Base-by-base conservation (phyloP, 2,888 invertebrate species). In the Drosophila recens region DNA sequence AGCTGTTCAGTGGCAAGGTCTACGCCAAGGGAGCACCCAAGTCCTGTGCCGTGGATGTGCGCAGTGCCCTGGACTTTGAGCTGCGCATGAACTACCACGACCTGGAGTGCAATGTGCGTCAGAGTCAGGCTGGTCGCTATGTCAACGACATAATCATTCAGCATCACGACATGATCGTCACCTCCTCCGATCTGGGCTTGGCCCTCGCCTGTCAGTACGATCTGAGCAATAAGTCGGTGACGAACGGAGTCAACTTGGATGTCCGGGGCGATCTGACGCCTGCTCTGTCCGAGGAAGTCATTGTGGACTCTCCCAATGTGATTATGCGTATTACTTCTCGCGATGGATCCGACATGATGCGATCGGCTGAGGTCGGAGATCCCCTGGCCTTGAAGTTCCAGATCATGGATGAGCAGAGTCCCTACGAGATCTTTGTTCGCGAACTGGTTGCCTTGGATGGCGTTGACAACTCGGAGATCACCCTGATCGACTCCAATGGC, bases 371-470 rank as follows among this genome's bases (percentile, higher is more conserved):
- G 94, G 98, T 98, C 72, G 98, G 98, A 83, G 98, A 98, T 94
- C 97, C 98, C 30, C 93, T 98, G 93, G 97, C 97, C 38, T 94
- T 98, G 63, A 95, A 96, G 91, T 98, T 98, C 94, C 97, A 98
- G 93, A 98, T 98, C 89, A 94, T 97, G 92, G 98, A 98, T 92
- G 96, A 95, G 90, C 96, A 97, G 93, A 97, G 97, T 90, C 98
- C 98, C 34, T 98, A 97, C 93, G 98, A 98, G 93, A 98, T 98
- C 90, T 98, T 98, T 92, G 98, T 98, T 36, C 95, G 98, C 73
- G 98, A 98, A 93, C 94, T 98, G 90, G 97, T 98, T 66, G 98
- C 98, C 61, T 96, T 98, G 97, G 98, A 98, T 91, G 98, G 98
- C 57, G 96, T 97, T 54, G 98, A 98, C 92, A 97, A 96, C 82